Evolutionary conservation across 2,113 vertebrate species (phyloP).

Genomic region (Aleadryas rufinucha): DNA sequence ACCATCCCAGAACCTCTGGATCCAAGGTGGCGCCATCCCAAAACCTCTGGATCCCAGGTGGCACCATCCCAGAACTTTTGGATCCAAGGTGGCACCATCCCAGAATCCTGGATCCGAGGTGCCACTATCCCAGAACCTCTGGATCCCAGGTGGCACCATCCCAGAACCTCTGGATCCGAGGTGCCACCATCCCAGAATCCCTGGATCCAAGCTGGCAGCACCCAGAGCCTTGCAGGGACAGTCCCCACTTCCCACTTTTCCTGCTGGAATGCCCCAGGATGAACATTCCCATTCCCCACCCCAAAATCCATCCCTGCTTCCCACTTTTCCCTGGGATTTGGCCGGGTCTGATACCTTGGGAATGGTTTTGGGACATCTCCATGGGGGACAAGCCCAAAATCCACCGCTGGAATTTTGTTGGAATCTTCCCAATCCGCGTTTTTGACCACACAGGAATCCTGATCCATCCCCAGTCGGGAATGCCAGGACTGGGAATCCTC

Average conservation of each 20-base stretch:
- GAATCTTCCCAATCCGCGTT: background rate
- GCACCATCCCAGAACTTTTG: background rate
- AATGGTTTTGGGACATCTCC: background rate
- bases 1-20: accelerated
- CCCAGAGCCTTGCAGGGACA: background rate
- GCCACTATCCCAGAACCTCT: accelerated
- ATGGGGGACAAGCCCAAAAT: background rate
- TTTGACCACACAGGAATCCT: background rate
- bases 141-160: accelerated
- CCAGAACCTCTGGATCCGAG: accelerated
- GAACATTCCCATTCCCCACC: background rate
- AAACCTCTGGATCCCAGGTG: background rate
- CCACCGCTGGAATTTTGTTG: accelerated
- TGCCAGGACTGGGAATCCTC: background rate
- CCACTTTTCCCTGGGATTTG: background rate
- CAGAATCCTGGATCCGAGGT: background rate
- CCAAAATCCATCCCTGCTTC: background rate
- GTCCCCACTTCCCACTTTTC: background rate
- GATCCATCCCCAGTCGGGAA: background rate
- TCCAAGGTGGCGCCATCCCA: background rate
- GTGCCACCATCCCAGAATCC: background rate
- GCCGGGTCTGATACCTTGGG: accelerated
- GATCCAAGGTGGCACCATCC: background rate
- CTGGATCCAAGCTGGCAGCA: background rate
- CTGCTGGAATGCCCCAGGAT: background rate